Conservation (phyloP, 2,797 vertebrate genomes). For the Trachops cirrhosus region DNA sequence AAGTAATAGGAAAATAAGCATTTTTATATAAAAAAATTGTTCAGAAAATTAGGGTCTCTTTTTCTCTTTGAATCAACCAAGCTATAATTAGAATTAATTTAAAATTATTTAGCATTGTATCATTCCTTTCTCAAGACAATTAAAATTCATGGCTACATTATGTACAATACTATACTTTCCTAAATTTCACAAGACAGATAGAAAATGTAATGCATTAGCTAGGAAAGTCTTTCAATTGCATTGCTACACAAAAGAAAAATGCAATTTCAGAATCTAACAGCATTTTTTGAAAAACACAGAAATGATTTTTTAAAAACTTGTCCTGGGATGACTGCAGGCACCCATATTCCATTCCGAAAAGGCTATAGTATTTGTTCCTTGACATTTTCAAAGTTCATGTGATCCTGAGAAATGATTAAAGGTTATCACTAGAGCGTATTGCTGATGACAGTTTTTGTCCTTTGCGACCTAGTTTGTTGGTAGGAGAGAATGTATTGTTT, state of each 20-base stretch:
- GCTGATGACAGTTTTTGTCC: conserved; percentile 37
- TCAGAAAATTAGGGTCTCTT: background rate
- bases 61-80: background rate
- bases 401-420: conserved; percentile 75
- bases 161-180: background rate
- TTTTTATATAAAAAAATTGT: background rate
- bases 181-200: background rate
- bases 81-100: background rate
- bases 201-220: background rate
- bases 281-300: conserved; percentile 37
- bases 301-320: conserved; percentile 53
- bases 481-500: conserved; percentile 34
- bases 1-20: background rate
- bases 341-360: conserved; percentile 69
- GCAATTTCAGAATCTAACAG: conserved; percentile 51
- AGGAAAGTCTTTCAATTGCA: background rate
- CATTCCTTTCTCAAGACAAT: background rate
- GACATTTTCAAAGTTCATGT: conserved; percentile 79
- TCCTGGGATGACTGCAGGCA: conserved; percentile 43
- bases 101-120: conserved; percentile 12
- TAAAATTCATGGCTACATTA: background rate
- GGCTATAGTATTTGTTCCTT: conserved; percentile 65
- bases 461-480: conserved; percentile 30
- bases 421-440: conserved; percentile 69
- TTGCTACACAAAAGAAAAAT: conserved; percentile 3